Base-by-base conservation (phyloP, 2,888 invertebrate genomes). In the Drosophila yooni region DNA sequence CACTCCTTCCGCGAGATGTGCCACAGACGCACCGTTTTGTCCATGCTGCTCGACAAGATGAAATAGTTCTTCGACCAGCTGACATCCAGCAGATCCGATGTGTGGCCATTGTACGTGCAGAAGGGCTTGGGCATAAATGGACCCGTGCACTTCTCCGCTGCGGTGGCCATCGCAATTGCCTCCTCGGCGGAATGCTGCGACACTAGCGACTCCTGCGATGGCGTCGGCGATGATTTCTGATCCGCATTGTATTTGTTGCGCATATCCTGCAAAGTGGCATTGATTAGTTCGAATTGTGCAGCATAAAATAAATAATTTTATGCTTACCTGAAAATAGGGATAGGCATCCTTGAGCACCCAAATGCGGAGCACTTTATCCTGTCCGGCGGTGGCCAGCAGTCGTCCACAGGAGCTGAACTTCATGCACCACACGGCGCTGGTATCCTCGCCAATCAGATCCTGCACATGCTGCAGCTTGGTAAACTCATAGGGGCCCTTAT, bases 11-110 rank as follows among this genome's bases (percentile, higher is more conserved):
- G 94, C 0, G 99, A 98, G 74, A 99, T 98, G 93, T 99, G 99
- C 99, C 99, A 99, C 70, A 99, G 94, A 57, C 98, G 94, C 3
- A 99, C 99, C 0, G 99, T 99, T 93, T 99, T 98, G 92, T 99
- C 99, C 99, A 99, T 99, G 3, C 98, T 99, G 40, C 98, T 98
- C 0, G 99, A 98, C n/a, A 99, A 94, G 60, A 99, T 96, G 92
- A 99, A 99, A 93, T 99, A 98, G 94, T 99, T 99, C 94, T 99
- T 99, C 0, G 99, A 99, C 99, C 99, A 99, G 8, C 98, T 97
- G 0, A 99, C 96, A 93, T 99, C 99, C 0, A 99, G 94, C 4
- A 99, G 94, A 93, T 99, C 99, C 21, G 99, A 98, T 0, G 98
- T 97, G 93, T 99, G 99, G 0, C 99, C 99, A 15, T 96, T 95